These are phyloP conservation scores for Eremobia ochroleuca DNA, from an alignment of 2,888 invertebrate species.

Conservation along the genomic window DNA sequence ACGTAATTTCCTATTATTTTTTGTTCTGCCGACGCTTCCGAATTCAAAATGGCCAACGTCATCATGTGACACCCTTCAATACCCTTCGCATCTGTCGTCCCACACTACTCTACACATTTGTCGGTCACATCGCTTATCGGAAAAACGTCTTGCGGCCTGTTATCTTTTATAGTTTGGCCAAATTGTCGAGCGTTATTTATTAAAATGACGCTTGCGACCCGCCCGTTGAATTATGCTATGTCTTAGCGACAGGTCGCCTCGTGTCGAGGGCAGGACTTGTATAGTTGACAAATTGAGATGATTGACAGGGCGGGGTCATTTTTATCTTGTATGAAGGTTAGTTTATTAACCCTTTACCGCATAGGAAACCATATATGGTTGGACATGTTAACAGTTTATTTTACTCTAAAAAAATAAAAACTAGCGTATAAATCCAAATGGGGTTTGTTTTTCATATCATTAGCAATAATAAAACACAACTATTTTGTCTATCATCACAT, in stretches of 20 bases:
- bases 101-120: slow-evolving; percentile 64
- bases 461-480: too few species aligned
- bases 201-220: slow-evolving; percentile 72
- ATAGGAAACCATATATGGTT: too few species aligned
- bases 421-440: too few species aligned
- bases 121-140: slow-evolving; percentile 76
- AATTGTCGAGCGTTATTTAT: slow-evolving; percentile 81
- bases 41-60: not conserved
- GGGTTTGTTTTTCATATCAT: too few species aligned
- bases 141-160: slow-evolving; percentile 76
- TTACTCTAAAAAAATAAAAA: too few species aligned
- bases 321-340: not conserved
- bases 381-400: too few species aligned
- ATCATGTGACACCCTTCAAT: not conserved
- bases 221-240: slow-evolving; percentile 49
- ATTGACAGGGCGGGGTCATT: not conserved
- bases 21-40: not conserved
- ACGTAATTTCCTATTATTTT: not conserved
- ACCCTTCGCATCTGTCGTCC: slow-evolving; percentile 25
- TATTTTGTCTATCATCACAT: too few species aligned
- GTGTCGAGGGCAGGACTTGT: slow-evolving; percentile 25
- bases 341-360: too few species aligned
- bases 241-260: slow-evolving; percentile 52
- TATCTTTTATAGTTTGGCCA: slow-evolving; percentile 77
- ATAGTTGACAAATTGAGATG: slow-evolving; percentile 47